phyloP scores from a whole-genome alignment of 2,797 vertebrate species.

The Ispidina picta region DNA sequence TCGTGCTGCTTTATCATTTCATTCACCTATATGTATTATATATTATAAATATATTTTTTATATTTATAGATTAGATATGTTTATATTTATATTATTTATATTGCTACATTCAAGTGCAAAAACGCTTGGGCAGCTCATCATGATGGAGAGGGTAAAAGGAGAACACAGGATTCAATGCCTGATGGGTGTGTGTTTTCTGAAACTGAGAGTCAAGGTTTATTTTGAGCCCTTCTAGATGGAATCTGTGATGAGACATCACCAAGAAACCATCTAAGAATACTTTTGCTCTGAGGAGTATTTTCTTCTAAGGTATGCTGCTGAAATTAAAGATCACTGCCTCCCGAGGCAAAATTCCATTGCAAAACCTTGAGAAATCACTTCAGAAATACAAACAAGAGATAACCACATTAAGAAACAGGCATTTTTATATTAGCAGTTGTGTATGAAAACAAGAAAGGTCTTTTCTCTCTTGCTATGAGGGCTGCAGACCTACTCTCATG shows the following conservation, averaged over 20 bases:
- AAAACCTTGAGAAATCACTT: slow-evolving; percentile 56
- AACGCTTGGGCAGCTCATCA: background rate
- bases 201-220: background rate
- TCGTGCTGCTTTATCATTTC: background rate
- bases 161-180: rapidly evolving
- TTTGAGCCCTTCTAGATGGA: slow-evolving; percentile 4
- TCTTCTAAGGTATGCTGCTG: slow-evolving; percentile 13
- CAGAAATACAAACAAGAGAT: slow-evolving; percentile 33
- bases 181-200: background rate
- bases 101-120: background rate
- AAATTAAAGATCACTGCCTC: slow-evolving; percentile 34
- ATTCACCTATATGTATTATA: background rate
- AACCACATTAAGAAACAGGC: slow-evolving; percentile 30
- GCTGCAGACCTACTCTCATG: background rate
- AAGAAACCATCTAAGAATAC: slow-evolving; percentile 3
- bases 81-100: background rate
- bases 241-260: background rate
- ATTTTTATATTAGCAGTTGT: slow-evolving; percentile 32
- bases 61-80: too few relatives aligned
- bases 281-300: slow-evolving; percentile 13
- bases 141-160: background rate
- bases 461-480: slow-evolving; percentile 21
- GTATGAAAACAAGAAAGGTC: background rate
- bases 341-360: slow-evolving; percentile 36
- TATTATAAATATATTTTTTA: too few relatives aligned